A percentile compares a stretch with the other conserved stretches of the same genome.
Conservation (phyloP, 2,797 vertebrate species). For the Tapera naevia region DNA sequence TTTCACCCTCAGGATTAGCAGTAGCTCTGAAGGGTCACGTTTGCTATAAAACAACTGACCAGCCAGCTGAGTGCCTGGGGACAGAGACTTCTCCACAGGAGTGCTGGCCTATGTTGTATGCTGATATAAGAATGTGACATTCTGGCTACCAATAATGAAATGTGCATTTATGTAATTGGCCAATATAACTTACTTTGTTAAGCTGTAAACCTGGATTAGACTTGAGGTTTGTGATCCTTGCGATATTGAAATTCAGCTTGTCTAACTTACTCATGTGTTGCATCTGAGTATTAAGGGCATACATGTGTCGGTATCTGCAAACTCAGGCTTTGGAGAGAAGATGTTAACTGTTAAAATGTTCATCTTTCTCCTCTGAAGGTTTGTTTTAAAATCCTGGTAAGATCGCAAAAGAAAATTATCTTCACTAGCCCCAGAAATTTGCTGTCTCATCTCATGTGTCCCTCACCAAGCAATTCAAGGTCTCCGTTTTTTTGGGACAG, state of each 20-base stretch:
- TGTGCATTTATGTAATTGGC: not conserved
- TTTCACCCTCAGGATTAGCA: not conserved
- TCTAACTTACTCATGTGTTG: not conserved
- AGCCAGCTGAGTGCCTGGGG: not conserved
- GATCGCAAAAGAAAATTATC: not conserved
- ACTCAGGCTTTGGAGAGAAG: not conserved
- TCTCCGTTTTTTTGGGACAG: not conserved
- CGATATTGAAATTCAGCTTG: not conserved
- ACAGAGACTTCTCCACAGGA: not conserved
- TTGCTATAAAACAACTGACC: not conserved
- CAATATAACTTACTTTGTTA: not conserved
- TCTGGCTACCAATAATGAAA: not conserved
- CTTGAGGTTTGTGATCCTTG: not conserved
- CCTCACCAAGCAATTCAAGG: not conserved
- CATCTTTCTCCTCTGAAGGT: not conserved
- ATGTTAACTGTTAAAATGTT: not conserved
- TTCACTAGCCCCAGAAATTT: not conserved
- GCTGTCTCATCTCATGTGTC: not conserved
- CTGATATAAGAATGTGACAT: not conserved
- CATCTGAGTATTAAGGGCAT: not conserved
- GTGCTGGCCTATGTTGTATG: not conserved
- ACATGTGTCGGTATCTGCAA: not conserved
- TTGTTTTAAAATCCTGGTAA: not conserved
- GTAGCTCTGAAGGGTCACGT: not conserved
- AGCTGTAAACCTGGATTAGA: not conserved